phyloP scores from a whole-genome alignment of 2,888 invertebrate species.

The Nephrotoma appendiculata region DNA sequence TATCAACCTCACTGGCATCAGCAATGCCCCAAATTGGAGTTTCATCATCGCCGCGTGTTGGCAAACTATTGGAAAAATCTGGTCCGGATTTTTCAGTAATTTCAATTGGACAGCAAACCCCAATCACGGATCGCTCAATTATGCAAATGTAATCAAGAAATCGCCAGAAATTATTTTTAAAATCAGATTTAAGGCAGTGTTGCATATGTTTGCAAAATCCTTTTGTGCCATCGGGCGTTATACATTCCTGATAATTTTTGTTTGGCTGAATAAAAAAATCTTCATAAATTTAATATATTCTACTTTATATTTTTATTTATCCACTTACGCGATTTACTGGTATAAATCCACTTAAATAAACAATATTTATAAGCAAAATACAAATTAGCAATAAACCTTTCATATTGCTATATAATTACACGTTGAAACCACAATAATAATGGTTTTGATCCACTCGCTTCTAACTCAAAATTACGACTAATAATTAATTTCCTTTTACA shows the following conservation, averaged over 20 bases:
- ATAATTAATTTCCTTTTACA: neutral
- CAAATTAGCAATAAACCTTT: neutral
- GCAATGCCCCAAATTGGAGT: conserved; percentile 10
- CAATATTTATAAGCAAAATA: neutral
- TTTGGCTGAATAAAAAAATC: conserved; percentile 36
- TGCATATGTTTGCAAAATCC: conserved; percentile 52
- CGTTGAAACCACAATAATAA: neutral
- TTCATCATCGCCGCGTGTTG: conserved; percentile 33
- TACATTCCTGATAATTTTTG: conserved; percentile 41
- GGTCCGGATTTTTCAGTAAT: conserved; percentile 23
- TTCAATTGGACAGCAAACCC: conserved; percentile 59
- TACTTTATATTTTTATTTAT: too few relatives aligned
- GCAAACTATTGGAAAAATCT: conserved; percentile 24
- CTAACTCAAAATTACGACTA: neutral
- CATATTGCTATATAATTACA: neutral
- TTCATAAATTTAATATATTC: neutral
- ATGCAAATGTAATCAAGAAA: conserved; percentile 55
- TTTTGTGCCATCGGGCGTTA: conserved; percentile 39
- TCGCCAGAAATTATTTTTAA: conserved; percentile 40
- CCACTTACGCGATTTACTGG: neutral
- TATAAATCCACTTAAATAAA: neutral
- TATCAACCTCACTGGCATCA: conserved; percentile 7
- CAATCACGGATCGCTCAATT: conserved; percentile 49
- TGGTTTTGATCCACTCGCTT: neutral
- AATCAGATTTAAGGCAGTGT: conserved; percentile 44